Percentiles rank a stretch among this genome's conserved stretches.
phyloP scores from a whole-genome alignment of 2,888 invertebrate genomes.

The Oegoconia quadripuncta region DNA sequence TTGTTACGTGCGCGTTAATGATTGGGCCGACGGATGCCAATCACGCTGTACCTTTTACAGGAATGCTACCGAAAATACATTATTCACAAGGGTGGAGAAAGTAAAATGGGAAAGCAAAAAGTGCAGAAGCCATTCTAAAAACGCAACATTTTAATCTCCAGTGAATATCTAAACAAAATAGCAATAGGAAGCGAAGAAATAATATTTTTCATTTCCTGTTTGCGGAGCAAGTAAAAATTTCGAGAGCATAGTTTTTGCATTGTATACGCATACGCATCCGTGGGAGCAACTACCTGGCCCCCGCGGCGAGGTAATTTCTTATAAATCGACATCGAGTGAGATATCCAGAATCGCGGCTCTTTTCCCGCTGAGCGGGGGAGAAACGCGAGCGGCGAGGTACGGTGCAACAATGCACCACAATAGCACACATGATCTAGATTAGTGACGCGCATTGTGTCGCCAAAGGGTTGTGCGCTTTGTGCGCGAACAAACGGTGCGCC shows the following conservation, averaged over 20 bases:
- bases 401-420: slow-evolving; percentile 57
- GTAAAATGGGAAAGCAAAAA: slow-evolving; percentile 33
- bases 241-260: slow-evolving; percentile 61
- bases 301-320: slow-evolving; percentile 69
- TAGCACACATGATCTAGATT: slow-evolving; percentile 76
- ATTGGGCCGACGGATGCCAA: slow-evolving; percentile 40
- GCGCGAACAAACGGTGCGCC: slow-evolving; percentile 48
- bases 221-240: slow-evolving; percentile 49
- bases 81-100: slow-evolving; percentile 36
- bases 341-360: slow-evolving; percentile 57
- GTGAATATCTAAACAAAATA: slow-evolving; percentile 31
- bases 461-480: slow-evolving; percentile 73
- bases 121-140: slow-evolving; percentile 36
- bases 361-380: slow-evolving; percentile 40
- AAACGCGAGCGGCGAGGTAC: slow-evolving; percentile 28
- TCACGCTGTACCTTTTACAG: slow-evolving; percentile 41
- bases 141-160: slow-evolving; percentile 33
- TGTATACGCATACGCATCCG: slow-evolving; percentile 53
- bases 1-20: slow-evolving; percentile 57
- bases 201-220: slow-evolving; percentile 75
- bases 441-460: slow-evolving; percentile 76
- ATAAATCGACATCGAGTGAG: slow-evolving; percentile 78
- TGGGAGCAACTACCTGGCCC: slow-evolving; percentile 73
- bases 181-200: slow-evolving; percentile 56
- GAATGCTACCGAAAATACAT: slow-evolving; percentile 32